Percentiles rank a stretch among this genome's conserved stretches.
Evolutionary conservation across 1,140 invertebrate genomes (phyloP).

Genomic region (Sesamia nonagrioides): DNA sequence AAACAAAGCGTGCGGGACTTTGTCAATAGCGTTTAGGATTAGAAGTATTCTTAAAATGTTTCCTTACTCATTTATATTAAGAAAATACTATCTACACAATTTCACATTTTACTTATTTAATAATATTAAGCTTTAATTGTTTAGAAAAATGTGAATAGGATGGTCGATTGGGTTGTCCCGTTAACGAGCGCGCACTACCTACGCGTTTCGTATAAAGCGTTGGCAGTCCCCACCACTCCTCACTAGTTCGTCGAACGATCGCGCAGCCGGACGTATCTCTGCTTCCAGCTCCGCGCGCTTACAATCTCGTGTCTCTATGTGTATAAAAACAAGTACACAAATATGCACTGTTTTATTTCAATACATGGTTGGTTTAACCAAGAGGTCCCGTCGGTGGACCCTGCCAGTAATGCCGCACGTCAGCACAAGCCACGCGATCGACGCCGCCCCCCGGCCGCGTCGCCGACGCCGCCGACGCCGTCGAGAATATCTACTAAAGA

Average conservation of each 20-base stretch:
- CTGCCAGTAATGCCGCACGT: slow-evolving; percentile 73
- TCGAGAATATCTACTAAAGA: slow-evolving; percentile 76
- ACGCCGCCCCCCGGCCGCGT: slow-evolving; percentile 77
- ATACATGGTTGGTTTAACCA: slow-evolving; percentile 82
- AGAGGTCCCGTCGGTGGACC: slow-evolving; percentile 76
- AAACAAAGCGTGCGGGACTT: slow-evolving; percentile 64
- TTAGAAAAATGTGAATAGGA: slow-evolving; percentile 86
- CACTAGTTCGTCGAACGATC: slow-evolving; percentile 84
- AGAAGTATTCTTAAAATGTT: not conserved
- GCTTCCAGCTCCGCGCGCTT: slow-evolving; percentile 74
- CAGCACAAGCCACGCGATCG: slow-evolving; percentile 76
- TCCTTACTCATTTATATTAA: not conserved
- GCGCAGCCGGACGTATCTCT: slow-evolving; percentile 80
- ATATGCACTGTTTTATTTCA: slow-evolving; percentile 82
- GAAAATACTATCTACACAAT: not conserved
- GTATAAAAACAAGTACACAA: slow-evolving; percentile 79
- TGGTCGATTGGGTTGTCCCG: slow-evolving; percentile 84
- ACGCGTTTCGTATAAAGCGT: slow-evolving; percentile 84
- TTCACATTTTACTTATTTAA: slow-evolving; percentile 5
- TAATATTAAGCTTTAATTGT: slow-evolving; percentile 73
- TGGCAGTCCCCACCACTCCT: slow-evolving; percentile 77
- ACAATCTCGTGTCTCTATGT: slow-evolving; percentile 82
- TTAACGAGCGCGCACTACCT: slow-evolving; percentile 83
- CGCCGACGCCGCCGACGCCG: slow-evolving; percentile 78
- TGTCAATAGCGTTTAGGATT: slow-evolving; percentile 36